Base-by-base conservation (phyloP, 35 echinoderm and acorn worm species). In the Nesometra sesokonis region DNA sequence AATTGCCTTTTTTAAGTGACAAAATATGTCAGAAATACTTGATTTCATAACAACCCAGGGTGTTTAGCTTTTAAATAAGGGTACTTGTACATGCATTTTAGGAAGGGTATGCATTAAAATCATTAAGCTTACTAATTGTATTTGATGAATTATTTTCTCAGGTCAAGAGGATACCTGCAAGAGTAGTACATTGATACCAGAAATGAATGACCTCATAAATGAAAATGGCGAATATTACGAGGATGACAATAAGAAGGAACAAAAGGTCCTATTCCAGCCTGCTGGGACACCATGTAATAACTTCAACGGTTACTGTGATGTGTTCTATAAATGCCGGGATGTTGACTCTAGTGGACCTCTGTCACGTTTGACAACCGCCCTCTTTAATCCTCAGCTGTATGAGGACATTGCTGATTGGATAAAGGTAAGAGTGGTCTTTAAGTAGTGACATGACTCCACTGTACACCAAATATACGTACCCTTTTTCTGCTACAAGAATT, bases 341-440 rank as follows among this genome's bases (percentile, higher is more conserved):
- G 95, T 97, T 21, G 95, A 97, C 37, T 90, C 95, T 30, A 91
- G 93, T 78, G 95, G 95, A 4, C 95, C 95, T 13, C 80, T 97
- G 89, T 93, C 95, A 17, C 82, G 95, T 37, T 81, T 97, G 0
- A 93, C 86, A 47, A 85, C 91, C 32, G 95, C 95, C 23, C 93
- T 97, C 57, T 85, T 97, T 15, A 97, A 97, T 57, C 95, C 95
- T 35, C 86, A 97, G 32, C 67, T 97, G 0, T 97, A 97, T 67
- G 21, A 93, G 43, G 86, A 97, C 87, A 92, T 97, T 29, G 93
- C 92, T 31, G 85, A 80, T 32, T 97, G 95, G 95, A 90, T 97
- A 31, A 87, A 90, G 91, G 95, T 97, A 84, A 83, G 93, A 29
- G 32, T 30, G 34, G 13, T 78, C n/a, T 43, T 43, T 43, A 4